Percentiles rank a stretch among this genome's conserved stretches.
These are phyloP conservation scores for Scaptodrosophila latifasciaeformis DNA, from an alignment of 2,888 invertebrate genomes.

Conservation along the genomic window DNA sequence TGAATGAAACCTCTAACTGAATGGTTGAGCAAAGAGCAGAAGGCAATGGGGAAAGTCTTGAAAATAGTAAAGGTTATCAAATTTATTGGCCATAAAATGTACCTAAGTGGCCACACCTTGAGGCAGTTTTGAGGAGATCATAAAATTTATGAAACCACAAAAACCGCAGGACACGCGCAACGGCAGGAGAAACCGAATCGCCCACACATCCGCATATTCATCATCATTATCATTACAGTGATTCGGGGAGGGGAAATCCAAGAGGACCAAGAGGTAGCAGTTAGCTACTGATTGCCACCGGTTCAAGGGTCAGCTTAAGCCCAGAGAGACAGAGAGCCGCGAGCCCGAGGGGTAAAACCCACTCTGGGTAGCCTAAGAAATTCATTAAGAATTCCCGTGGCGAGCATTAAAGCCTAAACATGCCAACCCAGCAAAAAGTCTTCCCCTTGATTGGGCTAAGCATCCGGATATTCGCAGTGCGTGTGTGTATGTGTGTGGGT, in stretches of 20 bases:
- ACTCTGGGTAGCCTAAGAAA: conserved; percentile 22
- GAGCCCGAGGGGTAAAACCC: conserved; percentile 48
- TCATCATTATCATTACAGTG: conserved; percentile 33
- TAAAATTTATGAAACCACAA: conserved; percentile 38
- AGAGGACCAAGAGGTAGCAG: not conserved
- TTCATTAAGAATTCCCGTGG: conserved; percentile 67
- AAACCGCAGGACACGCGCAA: conserved; percentile 57
- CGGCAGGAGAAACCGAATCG: conserved; percentile 28
- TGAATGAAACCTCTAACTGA: conserved; percentile 23
- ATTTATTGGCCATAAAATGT: too few species aligned
- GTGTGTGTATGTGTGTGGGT: conserved; percentile 10
- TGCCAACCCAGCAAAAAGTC: conserved; percentile 55
- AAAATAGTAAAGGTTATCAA: too few species aligned
- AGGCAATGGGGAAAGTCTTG: conserved; percentile 12
- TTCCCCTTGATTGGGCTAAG: conserved; percentile 54
- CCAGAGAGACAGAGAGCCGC: not conserved
- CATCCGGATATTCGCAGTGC: conserved; percentile 43
- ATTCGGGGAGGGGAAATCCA: conserved; percentile 43
- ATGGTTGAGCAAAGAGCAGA: not conserved
- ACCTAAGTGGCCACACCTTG: too few species aligned
- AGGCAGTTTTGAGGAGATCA: too few species aligned
- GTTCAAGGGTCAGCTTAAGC: not conserved
- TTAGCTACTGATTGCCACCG: not conserved
- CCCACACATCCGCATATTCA: conserved; percentile 24
- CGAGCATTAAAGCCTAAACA: conserved; percentile 68